phyloP scores from a whole-genome alignment of 2,888 invertebrate genomes.

The Netelia inedita region DNA sequence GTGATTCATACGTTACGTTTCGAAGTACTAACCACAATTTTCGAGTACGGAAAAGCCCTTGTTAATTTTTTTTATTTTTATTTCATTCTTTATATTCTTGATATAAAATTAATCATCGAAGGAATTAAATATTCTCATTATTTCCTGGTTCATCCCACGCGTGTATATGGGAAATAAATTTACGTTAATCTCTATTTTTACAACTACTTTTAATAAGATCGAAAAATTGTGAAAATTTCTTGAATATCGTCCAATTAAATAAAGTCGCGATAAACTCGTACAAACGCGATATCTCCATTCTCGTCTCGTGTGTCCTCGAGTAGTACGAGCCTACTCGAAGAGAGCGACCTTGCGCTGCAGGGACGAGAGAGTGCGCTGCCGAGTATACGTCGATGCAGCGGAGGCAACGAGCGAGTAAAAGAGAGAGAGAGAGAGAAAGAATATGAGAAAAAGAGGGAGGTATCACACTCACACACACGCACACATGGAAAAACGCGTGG shows the following conservation, averaged over 20 bases:
- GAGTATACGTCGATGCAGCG: constrained; percentile 12
- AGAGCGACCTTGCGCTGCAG: constrained; percentile 65
- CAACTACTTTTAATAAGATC: too few relatives aligned
- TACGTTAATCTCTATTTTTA: too few relatives aligned
- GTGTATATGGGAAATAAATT: too few relatives aligned
- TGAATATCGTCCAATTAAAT: neutral
- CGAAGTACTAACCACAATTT: neutral
- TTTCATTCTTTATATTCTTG: too few relatives aligned
- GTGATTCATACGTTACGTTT: constrained; percentile 1
- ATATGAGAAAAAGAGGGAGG: constrained; percentile 22
- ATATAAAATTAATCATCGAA: too few relatives aligned
- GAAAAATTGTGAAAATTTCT: neutral
- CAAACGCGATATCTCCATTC: constrained; percentile 11
- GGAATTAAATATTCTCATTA: neutral
- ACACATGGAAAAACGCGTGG: neutral
- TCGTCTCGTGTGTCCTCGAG: constrained; percentile 57
- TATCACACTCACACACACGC: constrained; percentile 5
- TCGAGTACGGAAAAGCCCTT: neutral
- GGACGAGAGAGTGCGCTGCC: constrained; percentile 34
- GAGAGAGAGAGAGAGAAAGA: constrained; percentile 10
- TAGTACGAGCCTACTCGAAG: constrained; percentile 32
- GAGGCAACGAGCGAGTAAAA: constrained; percentile 18
- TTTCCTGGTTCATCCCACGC: too few relatives aligned
- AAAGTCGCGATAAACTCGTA: neutral
- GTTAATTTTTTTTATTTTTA: too few relatives aligned